Base-by-base conservation (phyloP, 2,797 vertebrate species). In the Acanthornis magna region DNA sequence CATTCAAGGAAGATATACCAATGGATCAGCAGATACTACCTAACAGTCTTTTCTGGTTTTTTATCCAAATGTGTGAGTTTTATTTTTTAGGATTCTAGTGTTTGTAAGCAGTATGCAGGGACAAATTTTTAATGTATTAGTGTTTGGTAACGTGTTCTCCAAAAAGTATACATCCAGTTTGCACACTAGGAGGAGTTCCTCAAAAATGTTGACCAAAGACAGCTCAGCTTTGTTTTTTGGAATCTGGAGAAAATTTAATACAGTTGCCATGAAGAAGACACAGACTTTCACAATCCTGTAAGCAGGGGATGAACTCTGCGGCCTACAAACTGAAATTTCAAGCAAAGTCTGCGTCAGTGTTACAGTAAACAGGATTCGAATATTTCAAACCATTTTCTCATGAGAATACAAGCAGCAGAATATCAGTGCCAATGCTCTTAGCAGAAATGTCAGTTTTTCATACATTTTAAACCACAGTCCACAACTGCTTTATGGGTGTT, bases 241-340 rank as follows among this genome's bases (percentile, higher is more conserved):
- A 88, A 40, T 48, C 50, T 88, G 66, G 34, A 86, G 82, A 72
- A 83, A 93, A 75, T 19, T 38, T 18, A 81, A 84, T 53, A 73
- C 36, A 9, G 22, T 73, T 88, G 23, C 55, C 51, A 15, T 3
- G 0, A 85, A 66, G 58, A 84, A 76, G 55, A 81, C 51, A 16
- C 18, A 88, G 62, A 40, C 36, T 95, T 96, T 86, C 83, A 86
- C 83, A 96, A 68, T 90, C 36, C 23, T 85, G n/a, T 90, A 75
- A 76, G 83, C 17, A 25, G 76, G 30, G 60, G 21, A 55, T 75
- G 55, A 81, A 36, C 26, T 89, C 61, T 81, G 51, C 51, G 94
- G 65, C 54, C 70, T 81, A 55, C 62, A 53, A 47, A 61, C 38
- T 88, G 67, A 91, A 68, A 75, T 81, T 90, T 91, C 66, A 89